These are phyloP conservation scores for Scaptomyza parva DNA, from an alignment of 2,888 invertebrate species.

Conservation along the genomic window DNA sequence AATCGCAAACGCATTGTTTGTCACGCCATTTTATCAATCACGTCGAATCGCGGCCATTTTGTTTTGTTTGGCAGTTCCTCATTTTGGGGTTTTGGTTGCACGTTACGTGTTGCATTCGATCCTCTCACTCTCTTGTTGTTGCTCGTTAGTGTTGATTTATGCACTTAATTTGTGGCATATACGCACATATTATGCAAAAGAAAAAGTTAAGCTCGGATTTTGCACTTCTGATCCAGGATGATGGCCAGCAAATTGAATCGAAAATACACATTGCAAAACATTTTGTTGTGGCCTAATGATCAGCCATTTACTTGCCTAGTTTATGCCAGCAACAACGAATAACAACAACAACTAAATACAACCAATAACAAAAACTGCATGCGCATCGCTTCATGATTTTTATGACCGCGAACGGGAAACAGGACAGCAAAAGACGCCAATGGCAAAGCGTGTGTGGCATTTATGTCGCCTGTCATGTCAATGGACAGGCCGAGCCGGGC, in stretches of 20 bases:
- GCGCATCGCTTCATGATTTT: constrained; percentile 69
- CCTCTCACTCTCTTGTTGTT: not conserved
- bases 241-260: constrained; percentile 71
- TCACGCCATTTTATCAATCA: constrained; percentile 75
- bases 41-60: constrained; percentile 70
- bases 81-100: constrained; percentile 29
- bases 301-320: constrained; percentile 66
- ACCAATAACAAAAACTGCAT: constrained; percentile 54
- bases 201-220: constrained; percentile 47
- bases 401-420: constrained; percentile 47
- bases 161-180: constrained; percentile 56
- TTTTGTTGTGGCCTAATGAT: constrained; percentile 78
- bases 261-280: constrained; percentile 73
- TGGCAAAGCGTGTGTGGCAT: constrained; percentile 69
- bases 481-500: constrained; percentile 51
- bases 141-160: constrained; percentile 71
- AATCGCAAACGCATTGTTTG: constrained; percentile 18
- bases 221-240: constrained; percentile 55
- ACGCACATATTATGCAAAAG: constrained; percentile 52
- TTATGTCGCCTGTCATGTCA: constrained; percentile 67
- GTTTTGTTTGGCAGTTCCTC: constrained; percentile 4
- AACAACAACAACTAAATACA: constrained; percentile 42
- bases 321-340: constrained; percentile 55
- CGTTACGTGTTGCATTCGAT: constrained; percentile 38
- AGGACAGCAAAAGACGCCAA: constrained; percentile 51